Evolutionary conservation across 1,140 invertebrate genomes (phyloP), one percentile per base, ranked within the genome.

Genomic region (Mamestra configurata): DNA sequence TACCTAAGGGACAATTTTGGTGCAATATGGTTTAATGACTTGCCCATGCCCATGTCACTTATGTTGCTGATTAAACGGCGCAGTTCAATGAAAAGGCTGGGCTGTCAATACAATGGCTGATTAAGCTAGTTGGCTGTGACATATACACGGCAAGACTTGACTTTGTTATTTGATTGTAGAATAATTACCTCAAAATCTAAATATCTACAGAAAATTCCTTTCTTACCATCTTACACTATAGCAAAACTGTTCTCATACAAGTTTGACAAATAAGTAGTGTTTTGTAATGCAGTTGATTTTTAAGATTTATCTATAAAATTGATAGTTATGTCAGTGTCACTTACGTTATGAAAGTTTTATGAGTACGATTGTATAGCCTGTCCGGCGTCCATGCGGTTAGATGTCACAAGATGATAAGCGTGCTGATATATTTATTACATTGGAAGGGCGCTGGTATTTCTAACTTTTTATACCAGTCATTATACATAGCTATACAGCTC

Each of bases 311-410:
- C 64, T 68, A 68, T 46, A 68, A 46, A 66, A 68, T 68, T 46
- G 64, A 68, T 68, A 46, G 40, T 27, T n/a, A 22, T 68, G 40
- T 68, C 40, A 43, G 64, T 68, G 64, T 68, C 64, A 68, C 40
- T 68, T 68, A 49, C 64, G 35, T 64, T 64, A 64, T 64, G 59
- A 64, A 68, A 68, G 64, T 68, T 68, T 68, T 68, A 68, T 46
- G 64, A 46, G 64, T 46, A 68, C 64, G 64, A 68, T 68, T 68
- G 64, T 68, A 68, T 68, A 46, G 64, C 64, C n/a, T n/a, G n/a
- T n/a, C n/a, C n/a, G n/a, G 24, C 22, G 40, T 43, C 64, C 64
- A 18, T 68, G 22, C 40, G 40, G 64, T 68, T 68, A 68, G 64
- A 68, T 68, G 64, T 68, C 64, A 68, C 46, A 68, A 24, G 64